Evolutionary conservation across 2,113 vertebrate genomes (phyloP), one percentile per base, ranked within the genome.

Genomic region (Falco punctatus): DNA sequence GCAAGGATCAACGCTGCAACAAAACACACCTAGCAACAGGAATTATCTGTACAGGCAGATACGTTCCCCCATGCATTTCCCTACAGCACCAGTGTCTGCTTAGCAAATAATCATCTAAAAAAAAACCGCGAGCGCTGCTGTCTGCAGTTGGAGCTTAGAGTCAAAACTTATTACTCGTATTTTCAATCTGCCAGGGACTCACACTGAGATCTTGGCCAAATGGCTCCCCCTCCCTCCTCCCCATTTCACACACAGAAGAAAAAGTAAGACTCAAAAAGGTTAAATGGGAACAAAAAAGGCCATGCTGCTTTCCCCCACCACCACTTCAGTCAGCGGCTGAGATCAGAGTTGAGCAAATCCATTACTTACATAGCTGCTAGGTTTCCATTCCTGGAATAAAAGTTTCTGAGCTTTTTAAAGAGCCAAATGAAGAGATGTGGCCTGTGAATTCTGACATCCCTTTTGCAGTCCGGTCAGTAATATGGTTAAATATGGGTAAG

Each of bases 91-190:
- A 1, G 38, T 42, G 40, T 30, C 44, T 2, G 2, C 83, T 59
- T 59, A 32, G 55, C n/a, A 84, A 91, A 87, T 11, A 59, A n/a
- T 10, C 28, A 55, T 3, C 20, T 13, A 20, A 73, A 64, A 33
- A 28, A 24, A 23, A 32, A 5, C 8, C 48, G 73, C 0, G 0
- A 94, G 81, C 0, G 1, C 52, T 59, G 86, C 75, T 91, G 72
- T 87, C 95, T 87, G 66, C 92, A 94, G 77, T 8, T 28, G 30
- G 70, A 92, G 95, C 90, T 96, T 80, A 95, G 52, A 96, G 96
- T 95, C 89, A 84, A 27, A 95, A 87, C 92, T 91, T 91, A 74
- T 84, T 86, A 89, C 85, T 91, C 32, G 73, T 79, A 59, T 92
- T 94, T 92, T 86, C 83, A 89, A 13, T 85, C 88, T 92, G 88